phyloP scores from a whole-genome alignment of 2,113 vertebrate genomes.

The Fulmarus glacialis region DNA sequence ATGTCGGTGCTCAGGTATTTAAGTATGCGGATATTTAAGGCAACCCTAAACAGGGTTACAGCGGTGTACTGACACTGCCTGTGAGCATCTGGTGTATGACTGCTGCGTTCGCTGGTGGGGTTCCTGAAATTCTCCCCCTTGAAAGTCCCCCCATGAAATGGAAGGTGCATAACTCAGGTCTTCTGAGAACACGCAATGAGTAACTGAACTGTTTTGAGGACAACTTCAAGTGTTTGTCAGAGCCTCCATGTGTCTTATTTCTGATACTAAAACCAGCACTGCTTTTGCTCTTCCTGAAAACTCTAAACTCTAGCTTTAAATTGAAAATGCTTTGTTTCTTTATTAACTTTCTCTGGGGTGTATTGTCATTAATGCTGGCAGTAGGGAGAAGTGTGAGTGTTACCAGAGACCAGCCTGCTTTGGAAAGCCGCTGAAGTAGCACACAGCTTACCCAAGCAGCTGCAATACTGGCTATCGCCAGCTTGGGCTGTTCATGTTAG shows the following conservation, averaged over 20 bases:
- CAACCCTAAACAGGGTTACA: not conserved
- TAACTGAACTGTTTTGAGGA: not conserved
- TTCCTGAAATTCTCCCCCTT: slow-evolving; percentile 6
- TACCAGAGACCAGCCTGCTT: not conserved
- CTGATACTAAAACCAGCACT: not conserved
- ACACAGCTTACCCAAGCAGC: too few relatives aligned
- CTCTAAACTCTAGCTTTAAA: not conserved
- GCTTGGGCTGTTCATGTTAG: not conserved
- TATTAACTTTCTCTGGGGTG: not conserved
- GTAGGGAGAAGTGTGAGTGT: not conserved
- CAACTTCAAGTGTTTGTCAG: not conserved
- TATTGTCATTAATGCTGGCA: not conserved
- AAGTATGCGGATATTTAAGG: not conserved
- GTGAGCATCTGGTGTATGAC: not conserved
- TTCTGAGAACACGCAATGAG: not conserved
- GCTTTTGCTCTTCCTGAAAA: not conserved
- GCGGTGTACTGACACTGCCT: not conserved
- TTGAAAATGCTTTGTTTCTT: not conserved
- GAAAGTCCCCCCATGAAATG: not conserved
- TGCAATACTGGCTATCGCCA: not conserved
- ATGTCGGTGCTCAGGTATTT: not conserved
- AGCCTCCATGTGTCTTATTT: not conserved
- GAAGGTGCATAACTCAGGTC: not conserved
- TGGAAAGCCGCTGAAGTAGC: not conserved
- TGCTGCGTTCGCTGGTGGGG: not conserved